Conservation (phyloP, 2,888 invertebrate species). For the Xylota segnis region DNA sequence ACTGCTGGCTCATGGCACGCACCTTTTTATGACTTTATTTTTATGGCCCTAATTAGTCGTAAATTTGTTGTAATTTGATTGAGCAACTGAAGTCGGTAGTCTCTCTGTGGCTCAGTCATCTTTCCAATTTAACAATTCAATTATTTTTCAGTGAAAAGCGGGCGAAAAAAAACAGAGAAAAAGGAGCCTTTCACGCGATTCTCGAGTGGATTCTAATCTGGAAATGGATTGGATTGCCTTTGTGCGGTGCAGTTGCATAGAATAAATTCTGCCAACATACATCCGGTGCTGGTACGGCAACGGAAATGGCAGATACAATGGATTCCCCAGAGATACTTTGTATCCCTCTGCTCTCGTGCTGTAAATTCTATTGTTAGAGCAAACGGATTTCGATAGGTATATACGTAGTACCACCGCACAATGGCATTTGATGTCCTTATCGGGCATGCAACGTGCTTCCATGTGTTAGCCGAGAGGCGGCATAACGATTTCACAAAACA, state of each 20-base stretch:
- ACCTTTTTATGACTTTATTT: slow-evolving; percentile 17
- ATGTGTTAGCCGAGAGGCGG: slow-evolving; percentile 1
- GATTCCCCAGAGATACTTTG: slow-evolving; percentile 32
- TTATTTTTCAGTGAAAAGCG: slow-evolving; percentile 25
- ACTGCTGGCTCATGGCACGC: slow-evolving; percentile 3
- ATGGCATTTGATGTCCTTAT: slow-evolving; percentile 33
- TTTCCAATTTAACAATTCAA: not conserved
- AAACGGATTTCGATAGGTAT: slow-evolving; percentile 21
- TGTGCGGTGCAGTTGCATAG: slow-evolving; percentile 31
- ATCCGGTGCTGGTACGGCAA: not conserved
- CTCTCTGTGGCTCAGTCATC: not conserved
- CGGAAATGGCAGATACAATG: slow-evolving; percentile 51
- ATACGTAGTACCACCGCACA: not conserved
- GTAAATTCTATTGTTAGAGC: slow-evolving; percentile 37
- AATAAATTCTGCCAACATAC: slow-evolving; percentile 43
- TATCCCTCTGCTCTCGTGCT: slow-evolving; percentile 17
- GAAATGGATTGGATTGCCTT: slow-evolving; percentile 38
- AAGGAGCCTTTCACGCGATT: slow-evolving; percentile 17
- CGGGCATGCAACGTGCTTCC: slow-evolving; percentile 14
- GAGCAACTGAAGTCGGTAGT: not conserved
- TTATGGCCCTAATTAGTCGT: slow-evolving; percentile 20
- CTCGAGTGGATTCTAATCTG: slow-evolving; percentile 33
- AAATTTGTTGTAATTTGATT: slow-evolving; percentile 17
- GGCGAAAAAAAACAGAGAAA: slow-evolving; percentile 1
- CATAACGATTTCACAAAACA: not conserved